Evolutionary conservation across 1,140 invertebrate species (phyloP).

Genomic region (Neodiprion lecontei): DNA sequence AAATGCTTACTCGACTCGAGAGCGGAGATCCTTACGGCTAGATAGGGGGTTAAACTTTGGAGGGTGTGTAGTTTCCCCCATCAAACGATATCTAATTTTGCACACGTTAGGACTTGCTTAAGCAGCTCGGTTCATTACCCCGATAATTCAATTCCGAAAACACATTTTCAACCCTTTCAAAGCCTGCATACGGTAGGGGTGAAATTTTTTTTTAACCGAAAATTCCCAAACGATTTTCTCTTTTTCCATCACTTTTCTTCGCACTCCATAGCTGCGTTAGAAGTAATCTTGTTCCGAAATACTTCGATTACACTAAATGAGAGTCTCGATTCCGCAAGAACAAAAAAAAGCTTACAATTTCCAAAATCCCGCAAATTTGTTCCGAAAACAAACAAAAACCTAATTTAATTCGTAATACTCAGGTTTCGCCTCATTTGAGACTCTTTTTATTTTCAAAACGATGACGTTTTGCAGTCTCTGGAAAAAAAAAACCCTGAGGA

Average conservation of each 20-base stretch:
- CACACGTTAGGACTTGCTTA: conserved; percentile 43
- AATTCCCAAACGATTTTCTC: no score
- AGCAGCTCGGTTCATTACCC: conserved; percentile 45
- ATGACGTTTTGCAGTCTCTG: background rate
- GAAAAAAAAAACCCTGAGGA: background rate
- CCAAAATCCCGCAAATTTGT: background rate
- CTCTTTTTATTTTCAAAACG: background rate
- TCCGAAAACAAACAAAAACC: background rate
- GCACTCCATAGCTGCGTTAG: background rate
- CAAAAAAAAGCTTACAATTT: background rate
- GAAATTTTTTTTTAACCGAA: background rate
- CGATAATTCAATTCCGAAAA: background rate
- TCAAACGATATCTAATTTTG: conserved; percentile 7
- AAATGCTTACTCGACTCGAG: no score
- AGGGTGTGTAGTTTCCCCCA: background rate
- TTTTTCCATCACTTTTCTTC: background rate
- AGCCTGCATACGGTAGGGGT: conserved; percentile 19
- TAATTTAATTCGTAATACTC: no score
- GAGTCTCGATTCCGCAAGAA: no score
- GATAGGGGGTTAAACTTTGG: background rate
- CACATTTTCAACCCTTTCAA: conserved; percentile 30
- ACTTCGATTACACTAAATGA: no score
- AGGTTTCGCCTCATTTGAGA: background rate
- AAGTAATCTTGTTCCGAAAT: background rate
- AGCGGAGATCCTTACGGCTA: background rate